A percentile compares a stretch with the other conserved stretches of the same genome.
Conservation (phyloP, 2,888 invertebrate genomes). For the Microctonus aethiopoides region DNA sequence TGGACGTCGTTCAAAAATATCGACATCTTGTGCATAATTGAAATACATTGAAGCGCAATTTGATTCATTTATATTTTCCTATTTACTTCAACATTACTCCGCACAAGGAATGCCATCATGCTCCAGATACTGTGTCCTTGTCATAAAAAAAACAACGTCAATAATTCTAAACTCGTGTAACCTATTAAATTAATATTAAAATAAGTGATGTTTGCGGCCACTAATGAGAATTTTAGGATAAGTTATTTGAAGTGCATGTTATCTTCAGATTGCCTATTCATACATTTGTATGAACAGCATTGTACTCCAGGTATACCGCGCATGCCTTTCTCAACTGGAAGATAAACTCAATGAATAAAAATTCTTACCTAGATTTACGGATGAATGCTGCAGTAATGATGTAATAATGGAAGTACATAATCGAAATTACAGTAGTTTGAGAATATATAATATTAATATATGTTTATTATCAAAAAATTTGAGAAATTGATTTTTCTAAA, state of each 20-base stretch:
- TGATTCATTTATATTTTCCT: constrained; percentile 38
- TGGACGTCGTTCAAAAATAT: background rate
- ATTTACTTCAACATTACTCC: background rate
- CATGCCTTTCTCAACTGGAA: constrained; percentile 24
- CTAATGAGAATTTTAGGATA: background rate
- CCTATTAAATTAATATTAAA: background rate
- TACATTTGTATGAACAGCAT: constrained; percentile 13
- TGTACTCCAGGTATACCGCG: constrained; percentile 28
- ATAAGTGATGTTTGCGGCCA: background rate
- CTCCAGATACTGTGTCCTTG: background rate
- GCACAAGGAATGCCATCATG: background rate
- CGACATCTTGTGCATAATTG: constrained; percentile 43
- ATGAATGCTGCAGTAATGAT: background rate
- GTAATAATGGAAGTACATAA: background rate
- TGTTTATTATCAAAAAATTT: background rate
- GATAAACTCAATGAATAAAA: background rate
- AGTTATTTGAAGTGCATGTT: constrained; percentile 1
- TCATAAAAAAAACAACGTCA: background rate
- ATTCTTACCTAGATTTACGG: background rate
- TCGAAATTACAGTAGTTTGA: background rate
- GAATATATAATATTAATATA: background rate
- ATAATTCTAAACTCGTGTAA: constrained; percentile 6
- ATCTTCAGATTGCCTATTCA: constrained; percentile 6
- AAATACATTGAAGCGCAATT: constrained; percentile 37
- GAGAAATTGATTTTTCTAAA: background rate